Conservation (phyloP, 1,140 invertebrate species). For the Diplogasteroides magnus region DNA sequence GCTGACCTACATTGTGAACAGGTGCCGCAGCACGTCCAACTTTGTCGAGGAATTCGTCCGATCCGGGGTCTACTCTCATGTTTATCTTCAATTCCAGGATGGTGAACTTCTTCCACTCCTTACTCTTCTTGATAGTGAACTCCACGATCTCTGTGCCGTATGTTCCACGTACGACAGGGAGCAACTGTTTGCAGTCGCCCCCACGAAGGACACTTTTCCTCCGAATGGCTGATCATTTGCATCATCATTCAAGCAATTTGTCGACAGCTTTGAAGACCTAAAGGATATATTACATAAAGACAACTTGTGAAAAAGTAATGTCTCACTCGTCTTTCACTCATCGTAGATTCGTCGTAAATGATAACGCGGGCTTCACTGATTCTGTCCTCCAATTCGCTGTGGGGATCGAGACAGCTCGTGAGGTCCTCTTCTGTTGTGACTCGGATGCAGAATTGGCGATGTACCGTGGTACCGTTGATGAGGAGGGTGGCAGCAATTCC, state of each 20-base stretch:
- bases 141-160: not conserved
- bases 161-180: slow-evolving; percentile 14
- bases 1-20: no score
- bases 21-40: slow-evolving; percentile 5
- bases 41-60: slow-evolving; percentile 3
- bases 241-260: not conserved
- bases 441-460: not conserved
- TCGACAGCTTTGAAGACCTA: not conserved
- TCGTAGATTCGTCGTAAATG: not conserved
- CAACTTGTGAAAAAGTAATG: no score
- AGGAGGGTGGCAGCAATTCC: not conserved
- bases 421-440: not conserved
- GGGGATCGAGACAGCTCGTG: not conserved
- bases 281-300: no score
- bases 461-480: not conserved
- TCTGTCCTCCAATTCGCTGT: no score
- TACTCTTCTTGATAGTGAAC: slow-evolving; percentile 13
- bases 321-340: not conserved
- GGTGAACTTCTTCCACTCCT: slow-evolving; percentile 6
- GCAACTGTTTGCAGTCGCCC: slow-evolving; percentile 22
- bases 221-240: slow-evolving; percentile 16
- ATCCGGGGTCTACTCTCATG: slow-evolving; percentile 10
- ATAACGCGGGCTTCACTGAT: no score
- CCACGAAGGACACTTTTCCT: slow-evolving; percentile 19
- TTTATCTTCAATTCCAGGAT: slow-evolving; percentile 5